Conservation (phyloP, 2,113 vertebrate species). For the Acrocephalus arundinaceus region DNA sequence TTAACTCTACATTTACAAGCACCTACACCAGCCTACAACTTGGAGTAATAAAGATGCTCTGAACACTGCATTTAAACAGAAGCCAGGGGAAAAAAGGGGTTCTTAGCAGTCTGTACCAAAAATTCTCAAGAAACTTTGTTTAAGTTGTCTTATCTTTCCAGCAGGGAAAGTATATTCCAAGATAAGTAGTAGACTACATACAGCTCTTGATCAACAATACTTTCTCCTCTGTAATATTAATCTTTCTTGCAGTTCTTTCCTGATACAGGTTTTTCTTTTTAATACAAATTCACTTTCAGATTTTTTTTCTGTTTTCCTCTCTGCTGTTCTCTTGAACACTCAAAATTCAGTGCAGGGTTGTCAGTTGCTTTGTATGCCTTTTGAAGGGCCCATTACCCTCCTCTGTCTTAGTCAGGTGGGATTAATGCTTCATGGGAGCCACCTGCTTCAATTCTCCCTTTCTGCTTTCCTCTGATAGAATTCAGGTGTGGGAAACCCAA, state of each 20-base stretch:
- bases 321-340: background rate
- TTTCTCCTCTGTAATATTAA: background rate
- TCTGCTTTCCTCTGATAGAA: background rate
- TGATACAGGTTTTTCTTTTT: background rate
- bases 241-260: background rate
- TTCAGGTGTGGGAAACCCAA: background rate
- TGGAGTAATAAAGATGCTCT: background rate
- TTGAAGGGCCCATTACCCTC: background rate
- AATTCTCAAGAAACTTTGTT: background rate
- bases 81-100: fast-evolving
- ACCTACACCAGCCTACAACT: background rate
- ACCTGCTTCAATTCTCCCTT: background rate
- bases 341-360: fast-evolving
- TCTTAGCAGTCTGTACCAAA: background rate
- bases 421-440: background rate
- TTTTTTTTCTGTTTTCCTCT: background rate
- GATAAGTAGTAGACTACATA: background rate
- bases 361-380: fast-evolving
- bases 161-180: background rate
- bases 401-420: background rate
- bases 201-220: background rate
- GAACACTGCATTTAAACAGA: background rate
- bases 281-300: background rate
- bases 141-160: background rate
- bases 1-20: background rate